Evolutionary conservation across 2,888 invertebrate genomes (phyloP).

Genomic region (Uloborus plumipes): DNA sequence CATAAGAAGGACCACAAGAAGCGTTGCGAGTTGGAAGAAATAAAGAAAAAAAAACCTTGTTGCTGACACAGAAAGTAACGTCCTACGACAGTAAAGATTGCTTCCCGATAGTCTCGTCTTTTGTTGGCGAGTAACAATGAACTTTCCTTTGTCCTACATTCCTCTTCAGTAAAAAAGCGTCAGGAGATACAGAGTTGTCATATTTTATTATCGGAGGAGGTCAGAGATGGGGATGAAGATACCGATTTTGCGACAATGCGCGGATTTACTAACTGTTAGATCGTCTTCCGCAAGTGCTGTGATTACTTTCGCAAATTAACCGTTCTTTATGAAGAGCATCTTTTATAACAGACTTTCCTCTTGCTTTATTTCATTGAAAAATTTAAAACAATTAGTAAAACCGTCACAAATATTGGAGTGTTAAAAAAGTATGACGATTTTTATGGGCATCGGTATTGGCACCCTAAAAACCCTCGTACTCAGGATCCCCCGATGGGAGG

Average conservation of each 20-base stretch:
- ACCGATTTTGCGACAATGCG: neutral
- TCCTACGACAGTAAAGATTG: conserved; percentile 25
- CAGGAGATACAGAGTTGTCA: neutral
- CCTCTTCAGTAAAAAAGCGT: neutral
- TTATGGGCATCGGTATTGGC: too few relatives aligned
- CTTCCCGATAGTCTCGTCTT: conserved; percentile 51
- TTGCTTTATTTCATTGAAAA: too few relatives aligned
- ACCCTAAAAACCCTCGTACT: too few relatives aligned
- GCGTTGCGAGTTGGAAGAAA: conserved; percentile 1
- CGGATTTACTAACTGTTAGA: too few relatives aligned
- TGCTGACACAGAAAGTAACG: conserved; percentile 20
- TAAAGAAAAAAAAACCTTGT: conserved; percentile 21
- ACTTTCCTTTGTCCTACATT: conserved; percentile 59
- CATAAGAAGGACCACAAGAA: conserved; percentile 15
- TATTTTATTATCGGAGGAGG: conserved; percentile 23
- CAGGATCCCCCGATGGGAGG: too few relatives aligned
- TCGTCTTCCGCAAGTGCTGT: too few relatives aligned
- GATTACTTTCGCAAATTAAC: too few relatives aligned
- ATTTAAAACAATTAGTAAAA: too few relatives aligned
- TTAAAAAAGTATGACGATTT: too few relatives aligned
- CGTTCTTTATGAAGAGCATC: too few relatives aligned
- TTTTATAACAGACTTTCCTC: too few relatives aligned
- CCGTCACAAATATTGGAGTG: too few relatives aligned
- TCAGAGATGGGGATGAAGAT: conserved; percentile 5
- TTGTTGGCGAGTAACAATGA: conserved; percentile 61